Base-by-base conservation (phyloP, 2,888 invertebrate species). In the Drosophila fulvimacula region DNA sequence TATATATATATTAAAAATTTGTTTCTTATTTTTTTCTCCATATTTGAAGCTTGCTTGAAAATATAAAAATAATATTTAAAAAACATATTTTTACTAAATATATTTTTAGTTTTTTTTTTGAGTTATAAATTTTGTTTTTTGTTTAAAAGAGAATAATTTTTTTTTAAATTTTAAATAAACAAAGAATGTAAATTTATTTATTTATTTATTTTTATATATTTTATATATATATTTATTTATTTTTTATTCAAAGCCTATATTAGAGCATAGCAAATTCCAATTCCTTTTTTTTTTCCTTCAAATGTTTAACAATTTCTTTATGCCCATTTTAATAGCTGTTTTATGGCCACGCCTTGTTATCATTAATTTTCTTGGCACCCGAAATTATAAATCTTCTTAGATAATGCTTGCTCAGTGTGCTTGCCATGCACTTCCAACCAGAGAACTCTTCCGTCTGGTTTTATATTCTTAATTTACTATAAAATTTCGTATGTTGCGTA, bases 401-500 rank as follows among this genome's bases (percentile, higher is more conserved):
- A 80, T 56, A 73, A 70, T 74, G 15, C 19, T 7, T 15, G n/a
- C 34, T 6, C 10, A 36, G 69, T 32, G 30, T 30, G 48, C 30
- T 4, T 24, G 42, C 3, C 32, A 4, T 11, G n/a, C 46, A 46
- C 17, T n/a, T n/a, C 15, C 36, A 15, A 46, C 17, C 13, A 46
- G 36, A 27, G 5, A 17, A 15, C 13, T 36, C 21, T 51, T 21
- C 1, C 46, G 4, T 36, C 21, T 17, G n/a, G 5, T 36, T 27
- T 17, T 44, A 9, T 36, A 39, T 42, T 48, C 51, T 34, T 72
- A 87, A 84, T 84, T 84, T 84, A 73, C 66, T 69, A 73, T 76
- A 73, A 79, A 84, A 82, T 78, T 71, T 72, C 30, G 52, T 69
- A 27, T 75, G 71, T 82, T 82, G 76, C 70, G 76, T 84, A 73